Evolutionary conservation across 1,140 invertebrate genomes (phyloP).

Genomic region (Drosophila arizonae): DNA sequence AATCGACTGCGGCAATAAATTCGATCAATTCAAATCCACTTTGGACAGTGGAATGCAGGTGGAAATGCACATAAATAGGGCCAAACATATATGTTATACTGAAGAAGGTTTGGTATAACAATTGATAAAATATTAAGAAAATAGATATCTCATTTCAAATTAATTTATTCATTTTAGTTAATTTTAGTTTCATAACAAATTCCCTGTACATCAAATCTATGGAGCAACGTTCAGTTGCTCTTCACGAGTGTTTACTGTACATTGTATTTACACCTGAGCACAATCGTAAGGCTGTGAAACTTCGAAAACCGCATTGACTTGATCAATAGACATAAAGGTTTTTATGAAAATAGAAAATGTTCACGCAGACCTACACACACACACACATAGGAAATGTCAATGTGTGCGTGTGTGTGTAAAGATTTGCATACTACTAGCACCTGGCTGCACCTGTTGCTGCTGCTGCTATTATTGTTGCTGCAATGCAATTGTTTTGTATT

Average conservation of each 20-base stretch:
- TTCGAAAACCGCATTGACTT: constrained; percentile 12
- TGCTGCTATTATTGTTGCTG: constrained; percentile 20
- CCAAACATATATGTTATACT: too few species aligned
- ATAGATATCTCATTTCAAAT: too few species aligned
- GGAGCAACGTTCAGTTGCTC: too few species aligned
- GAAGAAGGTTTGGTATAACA: too few species aligned
- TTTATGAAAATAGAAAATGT: constrained; percentile 19
- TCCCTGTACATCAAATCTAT: too few species aligned
- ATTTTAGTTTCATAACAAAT: too few species aligned
- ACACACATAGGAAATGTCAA: neutral
- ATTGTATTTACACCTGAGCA: neutral
- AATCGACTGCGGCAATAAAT: neutral
- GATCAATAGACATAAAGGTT: constrained; percentile 14
- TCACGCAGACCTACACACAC: neutral
- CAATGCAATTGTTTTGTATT: neutral
- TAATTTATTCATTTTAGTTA: too few species aligned
- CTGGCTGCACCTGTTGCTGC: constrained; percentile 42
- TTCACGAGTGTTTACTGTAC: neutral
- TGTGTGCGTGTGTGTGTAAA: neutral
- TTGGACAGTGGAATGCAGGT: neutral
- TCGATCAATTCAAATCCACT: neutral
- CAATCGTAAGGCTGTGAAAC: neutral
- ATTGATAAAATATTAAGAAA: neutral
- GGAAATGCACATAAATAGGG: too few species aligned
- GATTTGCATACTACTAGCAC: constrained; percentile 1